These are phyloP conservation scores for Episyrphus balteatus DNA, from an alignment of 1,140 invertebrate genomes.

Conservation along the genomic window DNA sequence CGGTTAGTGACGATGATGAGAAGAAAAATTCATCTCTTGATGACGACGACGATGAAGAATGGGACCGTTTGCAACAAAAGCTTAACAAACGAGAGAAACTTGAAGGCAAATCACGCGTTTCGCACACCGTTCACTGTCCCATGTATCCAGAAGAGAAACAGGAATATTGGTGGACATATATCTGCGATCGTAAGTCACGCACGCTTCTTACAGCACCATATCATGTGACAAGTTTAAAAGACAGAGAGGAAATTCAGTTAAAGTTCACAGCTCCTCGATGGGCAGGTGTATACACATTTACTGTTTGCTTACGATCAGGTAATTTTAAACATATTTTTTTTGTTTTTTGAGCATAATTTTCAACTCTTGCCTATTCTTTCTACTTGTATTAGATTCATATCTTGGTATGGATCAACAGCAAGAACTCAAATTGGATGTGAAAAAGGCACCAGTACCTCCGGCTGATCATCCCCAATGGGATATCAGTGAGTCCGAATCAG, in stretches of 20 bases:
- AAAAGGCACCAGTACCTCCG: constrained; percentile 82
- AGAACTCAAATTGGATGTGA: constrained; percentile 92
- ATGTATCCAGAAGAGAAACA: constrained; percentile 93
- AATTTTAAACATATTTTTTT: constrained; percentile 1
- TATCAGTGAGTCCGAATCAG: constrained; percentile 85
- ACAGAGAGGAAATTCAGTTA: constrained; percentile 77
- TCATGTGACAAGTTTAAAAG: constrained; percentile 74
- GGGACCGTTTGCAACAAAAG: constrained; percentile 64
- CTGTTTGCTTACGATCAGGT: constrained; percentile 80
- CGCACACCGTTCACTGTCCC: constrained; percentile 93
- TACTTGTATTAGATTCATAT: constrained; percentile 76
- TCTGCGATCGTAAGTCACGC: constrained; percentile 86
- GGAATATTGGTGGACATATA: constrained; percentile 99
- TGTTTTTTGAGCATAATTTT: background rate
- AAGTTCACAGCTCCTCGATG: constrained; percentile 92
- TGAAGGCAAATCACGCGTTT: constrained; percentile 87
- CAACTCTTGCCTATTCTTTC: background rate
- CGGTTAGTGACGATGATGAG: constrained; percentile 43
- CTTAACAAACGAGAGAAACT: constrained; percentile 74
- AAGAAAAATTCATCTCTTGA: constrained; percentile 48
- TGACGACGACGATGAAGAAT: constrained; percentile 64
- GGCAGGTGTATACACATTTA: constrained; percentile 85
- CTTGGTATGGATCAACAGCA: constrained; percentile 81
- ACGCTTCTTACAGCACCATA: constrained; percentile 83
- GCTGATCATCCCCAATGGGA: constrained; percentile 94